A percentile compares a stretch with the other conserved stretches of the same genome.
Evolutionary conservation across 2,888 invertebrate genomes (phyloP).

Genomic region (Drosophila crucigera): DNA sequence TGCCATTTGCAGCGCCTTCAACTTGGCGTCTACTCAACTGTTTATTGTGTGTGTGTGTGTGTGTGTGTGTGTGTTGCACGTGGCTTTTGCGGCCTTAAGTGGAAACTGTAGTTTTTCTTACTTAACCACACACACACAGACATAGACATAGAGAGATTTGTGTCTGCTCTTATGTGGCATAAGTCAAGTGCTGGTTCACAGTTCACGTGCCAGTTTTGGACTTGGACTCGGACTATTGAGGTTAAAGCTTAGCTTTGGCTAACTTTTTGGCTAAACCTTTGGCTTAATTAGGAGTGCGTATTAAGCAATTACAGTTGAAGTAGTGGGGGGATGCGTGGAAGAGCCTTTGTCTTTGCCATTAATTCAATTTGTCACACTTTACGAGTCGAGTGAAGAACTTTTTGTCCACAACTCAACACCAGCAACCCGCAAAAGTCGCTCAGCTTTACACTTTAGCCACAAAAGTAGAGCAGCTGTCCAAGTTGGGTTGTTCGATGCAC

Average conservation of each 20-base stretch:
- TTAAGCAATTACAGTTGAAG: slow-evolving; percentile 78
- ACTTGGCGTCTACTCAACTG: slow-evolving; percentile 32
- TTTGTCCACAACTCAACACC: slow-evolving; percentile 25
- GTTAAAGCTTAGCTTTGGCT: slow-evolving; percentile 25
- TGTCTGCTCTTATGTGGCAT: slow-evolving; percentile 76
- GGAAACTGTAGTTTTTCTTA: slow-evolving; percentile 82
- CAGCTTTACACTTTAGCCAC: slow-evolving; percentile 74
- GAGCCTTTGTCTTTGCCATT: slow-evolving; percentile 61
- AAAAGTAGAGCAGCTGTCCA: slow-evolving; percentile 73
- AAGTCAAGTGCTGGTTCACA: slow-evolving; percentile 77
- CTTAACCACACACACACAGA: slow-evolving; percentile 61
- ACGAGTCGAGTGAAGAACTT: slow-evolving; percentile 72
- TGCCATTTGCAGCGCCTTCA: slow-evolving; percentile 70
- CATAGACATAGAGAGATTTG: slow-evolving; percentile 73
- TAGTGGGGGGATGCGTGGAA: neutral
- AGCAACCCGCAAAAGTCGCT: slow-evolving; percentile 30
- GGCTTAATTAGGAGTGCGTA: slow-evolving; percentile 72
- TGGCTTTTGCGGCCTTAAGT: slow-evolving; percentile 66
- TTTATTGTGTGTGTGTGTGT: slow-evolving; percentile 21
- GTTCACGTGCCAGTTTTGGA: slow-evolving; percentile 51
- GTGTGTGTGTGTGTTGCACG: slow-evolving; percentile 48
- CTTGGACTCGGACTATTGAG: slow-evolving; percentile 10
- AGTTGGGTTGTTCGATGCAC: slow-evolving; percentile 2
- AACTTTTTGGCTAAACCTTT: slow-evolving; percentile 28
- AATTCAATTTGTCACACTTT: slow-evolving; percentile 81